Conservation (phyloP, 2,113 vertebrate genomes). For the Rhadina sibilatrix region DNA sequence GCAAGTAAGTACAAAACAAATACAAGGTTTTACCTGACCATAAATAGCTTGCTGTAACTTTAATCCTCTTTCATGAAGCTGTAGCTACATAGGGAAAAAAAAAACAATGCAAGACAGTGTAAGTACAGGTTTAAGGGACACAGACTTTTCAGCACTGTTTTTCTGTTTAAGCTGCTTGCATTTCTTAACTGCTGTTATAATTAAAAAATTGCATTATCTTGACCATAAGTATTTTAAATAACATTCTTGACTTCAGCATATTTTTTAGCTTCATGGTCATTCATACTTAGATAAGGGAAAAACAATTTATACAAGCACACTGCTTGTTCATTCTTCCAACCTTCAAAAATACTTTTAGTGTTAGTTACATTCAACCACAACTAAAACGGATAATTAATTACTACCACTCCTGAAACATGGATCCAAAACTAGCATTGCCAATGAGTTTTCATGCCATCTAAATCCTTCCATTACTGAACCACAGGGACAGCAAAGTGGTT, state of each 20-base stretch:
- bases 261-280: background rate
- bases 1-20: background rate
- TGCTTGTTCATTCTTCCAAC: background rate
- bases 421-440: background rate
- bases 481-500: background rate
- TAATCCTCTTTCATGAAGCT: slow-evolving; percentile 93
- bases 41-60: slow-evolving; percentile 92
- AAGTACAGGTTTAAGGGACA: background rate
- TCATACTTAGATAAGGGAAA: background rate
- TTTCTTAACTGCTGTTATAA: background rate
- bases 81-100: slow-evolving; percentile 73
- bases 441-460: background rate
- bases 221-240: background rate
- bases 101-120: background rate
- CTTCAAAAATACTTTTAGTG: background rate
- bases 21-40: slow-evolving; percentile 76
- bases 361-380: background rate
- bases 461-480: background rate
- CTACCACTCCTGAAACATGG: background rate
- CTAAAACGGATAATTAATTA: background rate
- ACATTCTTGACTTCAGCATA: background rate
- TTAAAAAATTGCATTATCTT: background rate
- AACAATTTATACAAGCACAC: background rate
- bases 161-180: background rate
- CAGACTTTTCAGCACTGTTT: background rate